These are phyloP conservation scores for Phaedon cochleariae DNA, from an alignment of 2,888 invertebrate genomes.

Conservation along the genomic window DNA sequence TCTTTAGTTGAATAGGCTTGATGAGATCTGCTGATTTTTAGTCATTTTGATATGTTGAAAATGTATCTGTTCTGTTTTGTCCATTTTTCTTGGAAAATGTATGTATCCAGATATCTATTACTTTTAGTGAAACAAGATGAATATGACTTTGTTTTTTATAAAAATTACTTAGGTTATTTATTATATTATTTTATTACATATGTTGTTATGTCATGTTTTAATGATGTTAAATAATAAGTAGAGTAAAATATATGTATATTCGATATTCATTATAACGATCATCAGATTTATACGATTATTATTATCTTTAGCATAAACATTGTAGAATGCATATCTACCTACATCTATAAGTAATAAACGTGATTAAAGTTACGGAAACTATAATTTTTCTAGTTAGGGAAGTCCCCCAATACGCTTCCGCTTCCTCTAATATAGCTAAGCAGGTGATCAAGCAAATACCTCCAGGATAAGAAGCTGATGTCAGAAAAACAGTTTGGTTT, in stretches of 20 bases:
- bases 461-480: too few relatives aligned
- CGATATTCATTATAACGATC: conserved; percentile 24
- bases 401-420: too few relatives aligned
- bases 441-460: too few relatives aligned
- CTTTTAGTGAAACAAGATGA: conserved; percentile 26
- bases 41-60: not conserved
- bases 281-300: conserved; percentile 23
- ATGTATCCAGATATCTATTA: not conserved
- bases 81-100: conserved; percentile 11
- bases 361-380: not conserved
- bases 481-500: too few relatives aligned
- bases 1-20: conserved; percentile 4
- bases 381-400: too few relatives aligned
- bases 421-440: too few relatives aligned
- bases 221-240: conserved; percentile 35
- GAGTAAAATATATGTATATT: conserved; percentile 29
- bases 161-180: conserved; percentile 39
- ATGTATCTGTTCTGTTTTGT: conserved; percentile 19
- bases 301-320: conserved; percentile 26
- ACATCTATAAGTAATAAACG: conserved; percentile 9
- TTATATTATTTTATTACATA: conserved; percentile 37
- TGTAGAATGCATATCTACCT: conserved; percentile 31
- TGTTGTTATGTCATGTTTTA: conserved; percentile 42
- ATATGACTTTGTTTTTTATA: conserved; percentile 38
- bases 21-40: not conserved